These are phyloP conservation scores for Periphyllus acericola DNA, from an alignment of 2,888 invertebrate species.

Conservation along the genomic window DNA sequence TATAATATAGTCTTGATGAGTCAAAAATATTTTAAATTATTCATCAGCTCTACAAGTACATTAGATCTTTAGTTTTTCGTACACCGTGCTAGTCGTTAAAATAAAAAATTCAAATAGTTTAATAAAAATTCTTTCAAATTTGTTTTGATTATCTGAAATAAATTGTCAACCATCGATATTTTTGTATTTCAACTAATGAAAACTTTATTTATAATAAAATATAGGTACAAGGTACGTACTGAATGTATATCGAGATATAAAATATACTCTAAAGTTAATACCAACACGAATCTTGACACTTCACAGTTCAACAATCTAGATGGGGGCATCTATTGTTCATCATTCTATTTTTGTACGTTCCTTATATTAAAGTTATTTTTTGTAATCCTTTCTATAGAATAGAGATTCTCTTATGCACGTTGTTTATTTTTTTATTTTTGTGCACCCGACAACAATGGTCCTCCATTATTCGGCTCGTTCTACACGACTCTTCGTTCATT, in stretches of 20 bases:
- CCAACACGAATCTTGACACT: constrained; percentile 41
- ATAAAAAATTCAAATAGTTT: too few relatives aligned
- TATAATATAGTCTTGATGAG: too few relatives aligned
- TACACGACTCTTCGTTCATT: constrained; percentile 60
- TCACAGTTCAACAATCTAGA: constrained; percentile 48
- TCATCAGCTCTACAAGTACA: too few relatives aligned
- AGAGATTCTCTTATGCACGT: constrained; percentile 40
- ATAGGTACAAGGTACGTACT: too few relatives aligned
- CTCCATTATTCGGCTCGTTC: constrained; percentile 57
- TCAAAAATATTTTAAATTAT: too few relatives aligned
- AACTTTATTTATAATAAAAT: too few relatives aligned
- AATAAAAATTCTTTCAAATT: too few relatives aligned
- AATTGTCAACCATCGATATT: too few relatives aligned
- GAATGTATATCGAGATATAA: not conserved
- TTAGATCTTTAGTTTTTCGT: too few relatives aligned
- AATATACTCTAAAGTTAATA: constrained; percentile 27
- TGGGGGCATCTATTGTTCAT: constrained; percentile 49
- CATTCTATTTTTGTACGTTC: constrained; percentile 46
- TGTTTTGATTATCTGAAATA: too few relatives aligned
- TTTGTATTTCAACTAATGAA: too few relatives aligned
- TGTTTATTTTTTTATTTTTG: constrained; percentile 59
- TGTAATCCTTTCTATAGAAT: constrained; percentile 56
- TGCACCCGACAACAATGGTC: constrained; percentile 56
- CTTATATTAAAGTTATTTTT: constrained; percentile 56
- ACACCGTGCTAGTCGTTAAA: too few relatives aligned